Conservation (phyloP, 1,140 invertebrate species). For the Cherax quadricarinatus region DNA sequence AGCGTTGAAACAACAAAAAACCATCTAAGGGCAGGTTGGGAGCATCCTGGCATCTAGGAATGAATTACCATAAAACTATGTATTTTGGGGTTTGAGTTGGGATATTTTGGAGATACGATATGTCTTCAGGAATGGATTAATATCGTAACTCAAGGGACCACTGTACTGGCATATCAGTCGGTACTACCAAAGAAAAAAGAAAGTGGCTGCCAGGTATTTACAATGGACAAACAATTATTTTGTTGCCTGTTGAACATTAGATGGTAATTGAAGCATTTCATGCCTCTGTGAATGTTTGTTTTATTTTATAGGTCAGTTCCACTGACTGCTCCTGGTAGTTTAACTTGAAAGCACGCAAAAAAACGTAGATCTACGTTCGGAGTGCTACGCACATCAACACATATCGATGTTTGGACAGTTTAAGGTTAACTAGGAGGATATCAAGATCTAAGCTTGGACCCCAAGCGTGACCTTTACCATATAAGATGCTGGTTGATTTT, state of each 20-base stretch:
- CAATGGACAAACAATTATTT: neutral
- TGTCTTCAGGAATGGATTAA: too few species aligned
- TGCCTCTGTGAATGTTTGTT: neutral
- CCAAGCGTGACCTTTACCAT: neutral
- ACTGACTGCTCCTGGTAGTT: neutral
- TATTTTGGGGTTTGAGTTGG: too few species aligned
- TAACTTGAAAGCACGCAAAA: too few species aligned
- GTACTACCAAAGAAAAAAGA: neutral
- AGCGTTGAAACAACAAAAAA: too few species aligned
- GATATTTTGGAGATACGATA: too few species aligned
- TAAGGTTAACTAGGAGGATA: neutral
- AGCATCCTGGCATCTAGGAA: too few species aligned
- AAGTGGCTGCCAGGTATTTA: neutral
- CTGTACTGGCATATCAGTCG: too few species aligned
- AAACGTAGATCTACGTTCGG: too few species aligned
- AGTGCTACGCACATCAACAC: too few species aligned
- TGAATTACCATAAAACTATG: too few species aligned
- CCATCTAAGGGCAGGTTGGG: too few species aligned
- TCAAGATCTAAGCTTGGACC: neutral
- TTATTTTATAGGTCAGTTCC: neutral
- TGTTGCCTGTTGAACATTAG: neutral
- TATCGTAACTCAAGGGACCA: too few species aligned
- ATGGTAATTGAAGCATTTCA: conserved; percentile 3
- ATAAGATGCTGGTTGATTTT: neutral
- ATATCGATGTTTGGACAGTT: neutral